A percentile compares a stretch with the other conserved stretches of the same genome.
These are phyloP conservation scores for Schizopygopsis pylzovi DNA, from an alignment of 2,797 vertebrate species.

Conservation along the genomic window DNA sequence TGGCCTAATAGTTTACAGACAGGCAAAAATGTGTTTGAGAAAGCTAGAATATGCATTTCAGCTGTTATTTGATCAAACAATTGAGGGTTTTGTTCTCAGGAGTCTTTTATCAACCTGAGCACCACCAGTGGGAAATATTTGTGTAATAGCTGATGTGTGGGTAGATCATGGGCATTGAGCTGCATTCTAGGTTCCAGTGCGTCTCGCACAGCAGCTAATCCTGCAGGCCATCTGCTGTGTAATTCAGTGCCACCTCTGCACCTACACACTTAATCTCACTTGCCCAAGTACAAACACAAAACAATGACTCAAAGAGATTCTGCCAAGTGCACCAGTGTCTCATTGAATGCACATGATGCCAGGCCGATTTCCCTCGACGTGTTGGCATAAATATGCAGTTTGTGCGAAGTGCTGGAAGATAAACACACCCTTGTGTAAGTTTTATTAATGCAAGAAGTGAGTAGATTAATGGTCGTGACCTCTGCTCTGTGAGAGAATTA, in stretches of 20 bases:
- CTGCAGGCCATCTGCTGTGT: slow-evolving; percentile 69
- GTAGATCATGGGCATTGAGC: not conserved
- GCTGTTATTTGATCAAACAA: slow-evolving; percentile 74
- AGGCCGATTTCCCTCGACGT: not conserved
- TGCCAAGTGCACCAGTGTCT: slow-evolving; percentile 1
- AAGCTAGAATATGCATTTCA: slow-evolving; percentile 68
- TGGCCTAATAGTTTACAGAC: slow-evolving; percentile 13
- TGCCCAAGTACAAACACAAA: not conserved
- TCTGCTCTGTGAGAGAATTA: slow-evolving; percentile 2
- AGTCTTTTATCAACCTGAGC: slow-evolving; percentile 67
- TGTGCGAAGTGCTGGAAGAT: not conserved
- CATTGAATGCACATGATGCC: slow-evolving; percentile 1
- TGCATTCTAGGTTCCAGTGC: slow-evolving; percentile 16
- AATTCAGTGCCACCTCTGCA: slow-evolving; percentile 69
- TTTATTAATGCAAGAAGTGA: not conserved
- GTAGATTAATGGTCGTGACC: not conserved
- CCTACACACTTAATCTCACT: slow-evolving; percentile 47
- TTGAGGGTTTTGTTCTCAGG: slow-evolving; percentile 71
- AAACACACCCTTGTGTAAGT: not conserved
- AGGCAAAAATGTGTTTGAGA: not conserved
- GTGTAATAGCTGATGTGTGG: slow-evolving; percentile 3
- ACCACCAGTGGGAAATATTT: slow-evolving; percentile 50
- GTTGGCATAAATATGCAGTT: not conserved
- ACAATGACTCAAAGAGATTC: not conserved
- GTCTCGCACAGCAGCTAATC: slow-evolving; percentile 65